Conservation (phyloP, 2,888 invertebrate species). For the Scotopteryx bipunctaria region DNA sequence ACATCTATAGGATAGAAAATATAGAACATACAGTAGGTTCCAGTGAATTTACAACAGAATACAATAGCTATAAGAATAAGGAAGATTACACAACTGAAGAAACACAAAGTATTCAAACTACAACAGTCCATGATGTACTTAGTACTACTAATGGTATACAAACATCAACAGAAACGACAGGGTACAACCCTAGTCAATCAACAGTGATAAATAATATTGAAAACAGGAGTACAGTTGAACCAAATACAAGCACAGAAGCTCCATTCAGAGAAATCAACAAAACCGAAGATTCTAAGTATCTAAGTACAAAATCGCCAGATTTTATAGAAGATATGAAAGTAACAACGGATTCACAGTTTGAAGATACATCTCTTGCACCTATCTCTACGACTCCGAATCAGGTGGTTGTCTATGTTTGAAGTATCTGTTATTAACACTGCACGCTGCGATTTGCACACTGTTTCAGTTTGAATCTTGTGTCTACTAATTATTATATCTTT, state of each 20-base stretch:
- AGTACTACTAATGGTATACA: background rate
- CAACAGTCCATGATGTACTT: background rate
- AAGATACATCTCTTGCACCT: slow-evolving; percentile 33
- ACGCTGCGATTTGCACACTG: slow-evolving; percentile 10
- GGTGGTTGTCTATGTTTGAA: slow-evolving; percentile 49
- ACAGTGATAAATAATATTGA: background rate
- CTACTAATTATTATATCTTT: too few species aligned
- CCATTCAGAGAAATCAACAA: background rate
- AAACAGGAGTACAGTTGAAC: background rate
- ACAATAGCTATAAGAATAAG: background rate
- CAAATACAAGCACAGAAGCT: background rate
- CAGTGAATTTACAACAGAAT: background rate
- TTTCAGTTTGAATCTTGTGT: too few species aligned
- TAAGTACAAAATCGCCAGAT: slow-evolving; percentile 11
- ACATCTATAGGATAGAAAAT: background rate
- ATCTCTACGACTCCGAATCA: slow-evolving; percentile 38
- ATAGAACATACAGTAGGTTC: too few species aligned
- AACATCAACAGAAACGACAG: background rate
- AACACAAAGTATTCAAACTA: background rate
- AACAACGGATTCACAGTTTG: background rate
- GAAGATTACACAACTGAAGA: background rate
- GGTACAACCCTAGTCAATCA: background rate
- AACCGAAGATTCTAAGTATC: background rate
- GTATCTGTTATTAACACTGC: slow-evolving; percentile 24
- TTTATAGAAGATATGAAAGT: slow-evolving; percentile 1